Conservation (phyloP, 1,140 invertebrate species). For the Daktulosphaira vitifoliae region DNA sequence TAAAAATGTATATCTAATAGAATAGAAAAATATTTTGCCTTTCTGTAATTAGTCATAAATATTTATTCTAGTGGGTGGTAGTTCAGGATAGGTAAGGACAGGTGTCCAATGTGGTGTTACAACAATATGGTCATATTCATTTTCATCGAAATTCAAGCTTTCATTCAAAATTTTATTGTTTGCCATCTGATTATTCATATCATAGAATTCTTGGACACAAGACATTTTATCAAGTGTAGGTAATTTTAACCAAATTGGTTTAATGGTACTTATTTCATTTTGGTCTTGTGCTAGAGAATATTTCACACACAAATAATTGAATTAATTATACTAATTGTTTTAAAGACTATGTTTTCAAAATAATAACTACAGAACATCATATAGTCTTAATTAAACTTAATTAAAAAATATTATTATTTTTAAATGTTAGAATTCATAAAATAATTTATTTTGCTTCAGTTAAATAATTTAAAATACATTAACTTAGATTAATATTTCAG, state of each 20-base stretch:
- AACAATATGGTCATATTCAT: neutral
- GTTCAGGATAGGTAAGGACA: neutral
- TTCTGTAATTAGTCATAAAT: too few relatives aligned
- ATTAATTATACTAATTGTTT: too few relatives aligned
- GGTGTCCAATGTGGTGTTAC: neutral
- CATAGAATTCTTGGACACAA: neutral
- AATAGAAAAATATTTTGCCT: constrained; percentile 12
- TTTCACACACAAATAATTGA: constrained; percentile 11
- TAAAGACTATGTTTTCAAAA: too few relatives aligned
- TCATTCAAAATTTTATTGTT: constrained; percentile 6
- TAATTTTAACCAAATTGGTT: constrained; percentile 1
- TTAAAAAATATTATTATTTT: too few relatives aligned
- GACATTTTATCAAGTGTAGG: neutral
- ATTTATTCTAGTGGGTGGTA: neutral
- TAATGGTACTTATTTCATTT: neutral
- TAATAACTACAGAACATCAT: too few relatives aligned
- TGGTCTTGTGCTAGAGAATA: constrained; percentile 8
- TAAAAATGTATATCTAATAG: neutral
- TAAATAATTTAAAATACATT: too few relatives aligned
- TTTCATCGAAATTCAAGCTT: neutral
- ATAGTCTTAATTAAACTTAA: too few relatives aligned
- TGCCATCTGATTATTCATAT: neutral
- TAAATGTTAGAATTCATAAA: too few relatives aligned
- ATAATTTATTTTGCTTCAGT: too few relatives aligned
- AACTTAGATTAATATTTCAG: too few relatives aligned